Base-by-base conservation (phyloP, 2,888 invertebrate species). In the Caenorhabditis panamensis region DNA sequence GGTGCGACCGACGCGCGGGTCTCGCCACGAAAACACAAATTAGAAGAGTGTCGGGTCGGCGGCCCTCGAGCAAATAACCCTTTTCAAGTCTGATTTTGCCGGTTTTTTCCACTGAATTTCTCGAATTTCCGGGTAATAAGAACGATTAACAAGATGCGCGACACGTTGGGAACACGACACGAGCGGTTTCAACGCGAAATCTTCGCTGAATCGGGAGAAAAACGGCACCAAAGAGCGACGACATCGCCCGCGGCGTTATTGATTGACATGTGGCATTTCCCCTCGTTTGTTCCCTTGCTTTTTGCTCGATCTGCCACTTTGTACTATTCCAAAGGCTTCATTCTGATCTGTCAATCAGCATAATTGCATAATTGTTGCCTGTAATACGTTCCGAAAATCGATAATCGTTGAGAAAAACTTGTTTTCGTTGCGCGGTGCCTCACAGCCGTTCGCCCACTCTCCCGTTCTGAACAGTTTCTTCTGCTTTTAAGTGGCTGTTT, bases 1-100 rank as follows among this genome's bases (percentile, higher is more conserved):
- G 1, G 0, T 5, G 41, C 2, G 41, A 6, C 18, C 18, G 20
- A n/a, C 22, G 28, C 51, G 51, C 31, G 59, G 73, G 73, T 73
- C 73, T 73, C 73, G 59, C 49, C 49, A 22, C 73, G 73, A 73
- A 51, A 26, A 26, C 5, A 41, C 51, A 66, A 69, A 59, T 73
- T 73, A 73, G 64, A 47, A 58, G 64, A 59, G 63, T 56, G 64
- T 20, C 59, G 51, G 49, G 51, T 4, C 41, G 36, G 24, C 5
- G n/a, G 18, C 16, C 18, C 3, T 61, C 36, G 58, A 63, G 64
- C 63, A 64, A 31, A 53, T 44, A 31, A 54, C 56, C n/a, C n/a
- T 26, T 36, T 54, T 56, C 11, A 49, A 56, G 53, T 18, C 44
- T 58, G 47, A 47, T 73, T 66, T 64, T 51, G n/a, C n/a, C 51